Conservation (phyloP, 2,797 vertebrate species). For the Scolopax rusticola region DNA sequence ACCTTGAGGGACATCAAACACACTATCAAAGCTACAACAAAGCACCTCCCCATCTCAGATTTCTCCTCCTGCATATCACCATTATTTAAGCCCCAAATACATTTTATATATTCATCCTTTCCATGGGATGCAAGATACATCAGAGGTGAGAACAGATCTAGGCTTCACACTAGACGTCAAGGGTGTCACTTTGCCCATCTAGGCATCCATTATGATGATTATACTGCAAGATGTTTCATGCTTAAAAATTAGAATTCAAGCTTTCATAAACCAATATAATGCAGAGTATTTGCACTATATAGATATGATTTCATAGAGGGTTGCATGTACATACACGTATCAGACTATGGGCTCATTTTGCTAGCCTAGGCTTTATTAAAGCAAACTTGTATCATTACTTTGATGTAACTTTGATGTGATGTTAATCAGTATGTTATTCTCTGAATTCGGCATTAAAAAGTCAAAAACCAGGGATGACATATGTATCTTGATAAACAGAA, state of each 20-base stretch:
- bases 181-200: background rate
- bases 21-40: background rate
- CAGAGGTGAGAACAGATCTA: background rate
- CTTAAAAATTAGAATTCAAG: background rate
- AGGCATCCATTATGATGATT: background rate
- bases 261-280: background rate
- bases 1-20: background rate
- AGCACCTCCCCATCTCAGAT: background rate
- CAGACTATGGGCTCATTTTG: background rate
- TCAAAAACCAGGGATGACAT: background rate
- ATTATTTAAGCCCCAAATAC: background rate
- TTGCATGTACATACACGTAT: background rate
- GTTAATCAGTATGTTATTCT: conserved; percentile 21
- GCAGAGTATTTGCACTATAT: background rate
- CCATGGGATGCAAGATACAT: background rate
- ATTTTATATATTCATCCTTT: background rate
- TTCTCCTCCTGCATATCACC: background rate
- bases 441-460: conserved; percentile 8
- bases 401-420: background rate
- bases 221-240: background rate
- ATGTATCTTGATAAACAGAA: conserved; percentile 18
- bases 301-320: background rate
- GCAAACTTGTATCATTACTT: background rate
- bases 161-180: background rate
- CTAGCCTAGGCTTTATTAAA: background rate